Evolutionary conservation across 2,888 invertebrate species (phyloP).

Genomic region (Allolobophora icterica): DNA sequence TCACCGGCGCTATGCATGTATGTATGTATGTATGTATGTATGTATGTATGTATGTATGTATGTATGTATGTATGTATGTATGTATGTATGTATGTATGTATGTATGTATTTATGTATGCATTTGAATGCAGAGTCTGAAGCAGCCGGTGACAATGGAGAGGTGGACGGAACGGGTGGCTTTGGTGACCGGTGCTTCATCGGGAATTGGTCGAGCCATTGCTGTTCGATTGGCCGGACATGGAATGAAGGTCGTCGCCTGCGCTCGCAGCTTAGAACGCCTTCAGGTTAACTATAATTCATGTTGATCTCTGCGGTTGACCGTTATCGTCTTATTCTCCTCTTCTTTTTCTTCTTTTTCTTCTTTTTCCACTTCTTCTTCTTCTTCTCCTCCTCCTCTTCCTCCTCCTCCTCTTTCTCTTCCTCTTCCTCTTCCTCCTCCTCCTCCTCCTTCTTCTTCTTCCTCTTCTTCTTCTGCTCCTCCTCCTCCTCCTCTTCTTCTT

Average conservation of each 20-base stretch:
- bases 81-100: not conserved
- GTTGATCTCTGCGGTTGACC: not conserved
- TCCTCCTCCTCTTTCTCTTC: too few relatives aligned
- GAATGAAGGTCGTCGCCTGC: conserved; percentile 70
- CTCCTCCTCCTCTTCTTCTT: not conserved
- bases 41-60: too few relatives aligned
- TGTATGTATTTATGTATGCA: not conserved
- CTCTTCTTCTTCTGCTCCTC: not conserved
- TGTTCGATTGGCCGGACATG: conserved; percentile 57
- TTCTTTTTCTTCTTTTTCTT: too few relatives aligned
- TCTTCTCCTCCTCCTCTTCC: too few relatives aligned
- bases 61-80: too few relatives aligned
- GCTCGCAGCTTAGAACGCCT: conserved; percentile 68
- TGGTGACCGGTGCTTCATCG: conserved; percentile 60
- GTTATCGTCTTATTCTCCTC: too few relatives aligned
- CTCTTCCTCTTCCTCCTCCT: too few relatives aligned
- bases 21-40: too few relatives aligned
- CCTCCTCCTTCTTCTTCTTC: too few relatives aligned
- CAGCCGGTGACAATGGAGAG: conserved; percentile 55
- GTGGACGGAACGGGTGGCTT: conserved; percentile 58
- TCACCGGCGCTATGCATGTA: too few relatives aligned
- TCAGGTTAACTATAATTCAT: conserved; percentile 52
- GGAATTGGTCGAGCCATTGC: conserved; percentile 57
- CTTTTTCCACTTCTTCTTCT: too few relatives aligned
- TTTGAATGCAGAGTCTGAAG: not conserved